Percentiles rank a stretch among this genome's conserved stretches.
phyloP scores from a whole-genome alignment of 2,888 invertebrate genomes.

The Sesamia inferens region DNA sequence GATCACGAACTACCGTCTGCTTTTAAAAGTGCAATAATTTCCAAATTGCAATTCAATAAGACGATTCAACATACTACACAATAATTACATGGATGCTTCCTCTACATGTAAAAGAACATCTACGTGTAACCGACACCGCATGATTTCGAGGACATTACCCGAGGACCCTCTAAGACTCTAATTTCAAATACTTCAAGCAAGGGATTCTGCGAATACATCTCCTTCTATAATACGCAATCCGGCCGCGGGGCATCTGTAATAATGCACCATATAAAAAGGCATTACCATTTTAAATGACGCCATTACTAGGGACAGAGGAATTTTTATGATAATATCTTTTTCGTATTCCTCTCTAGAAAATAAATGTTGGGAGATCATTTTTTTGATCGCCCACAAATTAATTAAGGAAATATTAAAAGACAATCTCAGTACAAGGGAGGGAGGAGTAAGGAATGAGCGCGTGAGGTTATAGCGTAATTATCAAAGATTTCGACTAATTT shows the following conservation, averaged over 20 bases:
- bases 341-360: constrained; percentile 44
- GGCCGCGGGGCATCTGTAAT: constrained; percentile 62
- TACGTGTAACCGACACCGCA: constrained; percentile 41
- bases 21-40: constrained; percentile 12
- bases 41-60: constrained; percentile 5
- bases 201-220: constrained; percentile 47
- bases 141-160: constrained; percentile 43
- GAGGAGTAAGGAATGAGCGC: constrained; percentile 25
- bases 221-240: constrained; percentile 47
- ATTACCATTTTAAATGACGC: constrained; percentile 78
- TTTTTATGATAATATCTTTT: constrained; percentile 62
- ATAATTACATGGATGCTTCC: constrained; percentile 6
- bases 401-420: constrained; percentile 34
- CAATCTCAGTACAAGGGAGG: constrained; percentile 18
- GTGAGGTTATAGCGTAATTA: constrained; percentile 53
- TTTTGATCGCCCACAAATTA: constrained; percentile 47
- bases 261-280: constrained; percentile 69
- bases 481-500: constrained; percentile 57
- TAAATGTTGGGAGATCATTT: constrained; percentile 35
- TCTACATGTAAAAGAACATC: constrained; percentile 10
- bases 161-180: constrained; percentile 46
- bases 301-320: constrained; percentile 46
- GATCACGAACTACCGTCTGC: neutral
- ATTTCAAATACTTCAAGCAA: constrained; percentile 53
- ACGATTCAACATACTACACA: constrained; percentile 4